Evolutionary conservation across 1,140 invertebrate species (phyloP), one percentile per base, ranked within the genome.

Genomic region (Drosophila insularis): DNA sequence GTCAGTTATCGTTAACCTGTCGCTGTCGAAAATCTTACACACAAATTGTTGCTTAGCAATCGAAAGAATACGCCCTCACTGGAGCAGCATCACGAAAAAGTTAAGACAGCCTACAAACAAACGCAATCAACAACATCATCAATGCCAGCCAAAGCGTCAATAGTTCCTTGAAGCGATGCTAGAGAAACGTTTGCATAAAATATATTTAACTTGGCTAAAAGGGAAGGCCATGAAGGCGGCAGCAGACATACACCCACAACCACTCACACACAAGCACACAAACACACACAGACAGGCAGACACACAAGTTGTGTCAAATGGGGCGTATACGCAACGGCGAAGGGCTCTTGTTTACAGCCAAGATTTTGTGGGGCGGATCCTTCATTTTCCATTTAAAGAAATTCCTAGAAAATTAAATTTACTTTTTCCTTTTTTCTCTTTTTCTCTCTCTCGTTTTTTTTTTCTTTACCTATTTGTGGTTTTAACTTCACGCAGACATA

Each of bases 1-100:
- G 77, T 79, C 77, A 69, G 74, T 79, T 79, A 79, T 69, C 77
- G 69, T 79, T 79, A 79, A 69, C 62, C 64, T 65, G 66, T 60
- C 53, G 58, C 23, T 37, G 31, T 32, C 32, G 63, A 62, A 66
- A 50, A 50, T 50, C 43, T 50, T 50, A 55, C 60, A 73, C 70
- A 67, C 74, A 80, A 80, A 74, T 80, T 67, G 70, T 73, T 77
- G 63, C 70, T 62, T 55, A 43, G 63, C 70, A 74, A 74, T 73
- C 63, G 68, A 58, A 61, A 67, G 17, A 39, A 40, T 43, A 62
- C 56, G 37, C 11, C 14, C 43, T 59, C 64, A 53, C 2, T 6
- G 35, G 32, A 37, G 11, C 32, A 43, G 8, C 35, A 37, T 37
- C 35, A 37, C 11, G 35, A 50, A 62, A 19, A 68, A 61, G 56